Conservation (phyloP, 2,888 invertebrate genomes). For the Tholera decimalis region DNA sequence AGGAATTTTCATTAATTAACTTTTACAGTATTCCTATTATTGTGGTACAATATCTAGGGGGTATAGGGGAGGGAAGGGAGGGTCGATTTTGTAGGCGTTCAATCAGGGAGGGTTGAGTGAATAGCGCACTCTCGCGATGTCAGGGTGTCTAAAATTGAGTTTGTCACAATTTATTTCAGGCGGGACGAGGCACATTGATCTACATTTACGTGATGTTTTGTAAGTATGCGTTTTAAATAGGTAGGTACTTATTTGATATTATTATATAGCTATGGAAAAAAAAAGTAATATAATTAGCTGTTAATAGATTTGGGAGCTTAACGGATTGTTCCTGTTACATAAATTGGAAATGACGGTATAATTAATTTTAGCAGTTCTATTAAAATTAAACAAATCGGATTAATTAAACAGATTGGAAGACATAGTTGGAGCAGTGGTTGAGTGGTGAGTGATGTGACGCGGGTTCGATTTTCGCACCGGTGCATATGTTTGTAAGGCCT, state of each 20-base stretch:
- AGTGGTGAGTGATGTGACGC: too few species aligned
- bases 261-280: not conserved
- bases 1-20: constrained; percentile 54
- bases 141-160: constrained; percentile 75
- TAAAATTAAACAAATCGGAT: not conserved
- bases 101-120: constrained; percentile 40
- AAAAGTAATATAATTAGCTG: not conserved
- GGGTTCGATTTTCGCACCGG: too few species aligned
- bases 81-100: constrained; percentile 41
- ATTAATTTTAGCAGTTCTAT: not conserved
- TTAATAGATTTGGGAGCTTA: not conserved
- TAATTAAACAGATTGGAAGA: too few species aligned
- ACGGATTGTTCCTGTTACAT: not conserved
- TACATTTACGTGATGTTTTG: constrained; percentile 37
- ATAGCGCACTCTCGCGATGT: constrained; percentile 38
- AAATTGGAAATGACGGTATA: not conserved
- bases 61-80: not conserved
- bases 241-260: constrained; percentile 6
- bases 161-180: constrained; percentile 77
- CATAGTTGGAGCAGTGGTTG: too few species aligned
- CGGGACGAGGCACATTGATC: constrained; percentile 70
- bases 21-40: constrained; percentile 52
- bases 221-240: constrained; percentile 18
- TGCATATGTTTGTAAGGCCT: too few species aligned
- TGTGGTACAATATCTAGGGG: constrained; percentile 41